Percentiles rank a stretch among this genome's conserved stretches.
Conservation (phyloP, 1,140 invertebrate genomes). For the Drosophila ercepeae region DNA sequence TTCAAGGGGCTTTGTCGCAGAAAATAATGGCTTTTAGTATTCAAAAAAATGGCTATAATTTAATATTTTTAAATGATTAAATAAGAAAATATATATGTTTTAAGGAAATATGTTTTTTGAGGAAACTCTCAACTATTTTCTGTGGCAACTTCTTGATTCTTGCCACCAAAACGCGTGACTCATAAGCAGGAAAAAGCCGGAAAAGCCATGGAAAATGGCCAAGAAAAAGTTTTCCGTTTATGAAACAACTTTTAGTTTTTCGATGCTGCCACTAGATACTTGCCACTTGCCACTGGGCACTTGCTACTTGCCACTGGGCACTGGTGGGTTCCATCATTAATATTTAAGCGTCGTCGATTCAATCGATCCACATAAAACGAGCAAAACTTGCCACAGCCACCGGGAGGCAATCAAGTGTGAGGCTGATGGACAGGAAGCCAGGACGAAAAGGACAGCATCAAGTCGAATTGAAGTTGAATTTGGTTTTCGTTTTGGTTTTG, state of each 20-base stretch:
- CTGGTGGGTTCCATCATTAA: constrained; percentile 76
- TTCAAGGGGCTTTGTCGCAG: constrained; percentile 8
- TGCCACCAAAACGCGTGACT: no score
- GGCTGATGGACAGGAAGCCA: constrained; percentile 57
- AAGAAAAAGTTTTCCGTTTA: neutral
- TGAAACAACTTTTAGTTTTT: constrained; percentile 4
- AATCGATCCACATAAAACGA: constrained; percentile 69
- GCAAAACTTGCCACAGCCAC: constrained; percentile 40
- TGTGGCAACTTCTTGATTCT: no score
- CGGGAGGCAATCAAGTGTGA: constrained; percentile 40
- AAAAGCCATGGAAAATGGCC: no score
- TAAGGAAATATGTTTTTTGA: no score
- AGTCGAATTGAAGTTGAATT: constrained; percentile 79
- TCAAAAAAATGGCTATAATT: no score
- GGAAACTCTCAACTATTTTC: no score
- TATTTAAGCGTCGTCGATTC: constrained; percentile 79
- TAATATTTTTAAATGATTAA: no score
- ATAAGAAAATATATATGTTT: no score
- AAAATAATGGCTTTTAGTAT: neutral
- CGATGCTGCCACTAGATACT: neutral
- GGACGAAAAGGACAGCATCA: constrained; percentile 49
- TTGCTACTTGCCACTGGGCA: constrained; percentile 14
- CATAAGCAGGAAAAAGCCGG: no score
- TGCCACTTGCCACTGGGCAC: constrained; percentile 10
- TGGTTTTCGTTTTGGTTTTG: no score